Evolutionary conservation across 2,888 invertebrate species (phyloP).

Genomic region (Cabera pusaria): DNA sequence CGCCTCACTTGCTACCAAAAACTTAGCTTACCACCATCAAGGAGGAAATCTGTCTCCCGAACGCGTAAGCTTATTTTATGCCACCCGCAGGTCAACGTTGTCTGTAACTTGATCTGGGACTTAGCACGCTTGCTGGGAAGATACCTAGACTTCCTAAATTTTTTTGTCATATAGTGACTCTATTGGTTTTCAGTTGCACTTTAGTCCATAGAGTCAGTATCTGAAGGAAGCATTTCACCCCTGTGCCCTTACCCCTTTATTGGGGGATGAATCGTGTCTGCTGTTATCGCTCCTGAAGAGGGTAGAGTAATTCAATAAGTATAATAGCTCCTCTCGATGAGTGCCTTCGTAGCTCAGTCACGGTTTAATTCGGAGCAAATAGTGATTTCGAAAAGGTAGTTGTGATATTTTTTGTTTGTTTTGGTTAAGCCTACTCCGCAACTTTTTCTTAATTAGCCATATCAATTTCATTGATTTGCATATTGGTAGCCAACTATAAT

Average conservation of each 20-base stretch:
- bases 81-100: no score
- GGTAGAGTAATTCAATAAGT: slow-evolving; percentile 43
- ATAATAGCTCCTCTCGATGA: slow-evolving; percentile 36
- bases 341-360: slow-evolving; percentile 26
- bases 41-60: no score
- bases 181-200: no score
- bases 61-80: no score
- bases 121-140: no score
- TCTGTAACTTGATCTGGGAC: no score
- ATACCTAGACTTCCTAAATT: no score
- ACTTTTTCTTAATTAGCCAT: slow-evolving; percentile 58
- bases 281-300: slow-evolving; percentile 33
- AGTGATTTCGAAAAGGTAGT: slow-evolving; percentile 4
- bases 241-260: slow-evolving; percentile 37
- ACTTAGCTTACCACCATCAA: no score
- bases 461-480: slow-evolving; percentile 41
- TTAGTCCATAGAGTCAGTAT: slow-evolving; percentile 11
- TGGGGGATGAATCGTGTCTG: slow-evolving; percentile 34
- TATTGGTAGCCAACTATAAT: slow-evolving; percentile 10
- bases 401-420: slow-evolving; percentile 4
- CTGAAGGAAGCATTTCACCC: slow-evolving; percentile 33
- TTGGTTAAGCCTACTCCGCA: slow-evolving; percentile 24
- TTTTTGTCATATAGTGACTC: no score
- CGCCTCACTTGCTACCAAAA: no score
- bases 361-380: slow-evolving; percentile 31